Percentiles rank a stretch among this genome's conserved stretches.
Conservation (phyloP, 2,113 vertebrate genomes). For the Petaurus breviceps region DNA sequence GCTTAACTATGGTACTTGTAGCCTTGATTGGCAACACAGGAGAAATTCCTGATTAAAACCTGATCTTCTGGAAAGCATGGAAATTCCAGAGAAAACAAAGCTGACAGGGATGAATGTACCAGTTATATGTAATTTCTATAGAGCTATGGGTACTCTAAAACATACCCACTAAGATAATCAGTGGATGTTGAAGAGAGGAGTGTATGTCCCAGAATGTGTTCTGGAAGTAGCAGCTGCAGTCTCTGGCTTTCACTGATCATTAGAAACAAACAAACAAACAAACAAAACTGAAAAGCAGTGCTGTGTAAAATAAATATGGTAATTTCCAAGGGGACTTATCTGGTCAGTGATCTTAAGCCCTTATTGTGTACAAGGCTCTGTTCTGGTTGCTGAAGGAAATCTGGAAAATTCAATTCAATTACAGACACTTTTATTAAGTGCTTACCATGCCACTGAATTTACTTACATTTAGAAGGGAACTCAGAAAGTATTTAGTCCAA, state of each 20-base stretch:
- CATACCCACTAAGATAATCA: background rate
- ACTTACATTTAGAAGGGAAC: background rate
- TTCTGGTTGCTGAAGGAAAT: background rate
- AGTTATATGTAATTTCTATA: background rate
- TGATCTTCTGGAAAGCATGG: background rate
- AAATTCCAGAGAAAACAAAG: background rate
- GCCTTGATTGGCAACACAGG: background rate
- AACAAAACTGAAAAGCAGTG: no score
- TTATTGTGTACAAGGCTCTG: background rate
- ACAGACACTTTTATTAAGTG: background rate
- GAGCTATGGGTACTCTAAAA: slow-evolving; percentile 17
- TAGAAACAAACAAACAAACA: no score
- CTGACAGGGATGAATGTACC: background rate
- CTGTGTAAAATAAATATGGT: background rate
- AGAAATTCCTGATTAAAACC: background rate
- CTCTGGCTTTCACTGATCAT: background rate
- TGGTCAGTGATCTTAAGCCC: fast-evolving
- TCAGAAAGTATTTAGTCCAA: background rate
- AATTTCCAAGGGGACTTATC: background rate
- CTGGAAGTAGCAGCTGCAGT: no score
- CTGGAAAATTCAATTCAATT: background rate
- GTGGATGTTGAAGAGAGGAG: background rate
- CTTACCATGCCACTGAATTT: background rate
- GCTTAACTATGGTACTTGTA: background rate
- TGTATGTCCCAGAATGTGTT: background rate